Base-by-base conservation (phyloP, 2,888 invertebrate genomes). In the Leucophenga montana region DNA sequence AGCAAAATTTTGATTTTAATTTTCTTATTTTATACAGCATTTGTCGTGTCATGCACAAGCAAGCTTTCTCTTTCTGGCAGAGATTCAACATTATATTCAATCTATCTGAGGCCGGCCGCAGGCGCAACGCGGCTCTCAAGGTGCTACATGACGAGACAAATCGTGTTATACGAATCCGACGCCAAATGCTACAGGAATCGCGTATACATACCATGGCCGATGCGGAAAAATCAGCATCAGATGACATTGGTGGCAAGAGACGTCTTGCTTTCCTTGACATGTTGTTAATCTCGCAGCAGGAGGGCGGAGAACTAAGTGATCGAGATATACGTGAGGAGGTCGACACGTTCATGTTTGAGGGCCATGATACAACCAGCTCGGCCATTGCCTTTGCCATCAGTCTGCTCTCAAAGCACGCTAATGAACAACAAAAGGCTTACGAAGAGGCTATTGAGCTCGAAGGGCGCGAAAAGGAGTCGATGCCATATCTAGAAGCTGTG, bases 281-380 rank as follows among this genome's bases (percentile, higher is more conserved):
- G 82, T 74, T 92, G 61, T 76, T 91, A 16, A 89, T 90, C 44
- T 86, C 89, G 4, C 90, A 90, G 71, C 84, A 87, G 73, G 88
- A 89, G 70, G 89, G 89, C 8, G 83, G 80, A 31, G 82, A 86
- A 5, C 78, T 91, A 22, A 89, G 86, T 1, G 89, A 90, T 73
- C 82, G 87, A 33, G 90, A 91, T 67, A 89, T 92, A 64, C 87
- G 90, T 66, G 90, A 91, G 77, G 90, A 91, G 84, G 90, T 91
- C 11, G 90, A 91, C 74, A 91, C 91, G 0, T 91, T n/a, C n/a
- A n/a, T n/a, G n/a, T n/a, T n/a, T n/a, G n/a, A n/a, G n/a, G n/a
- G n/a, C n/a, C n/a, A n/a, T 92, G 91, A 91, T 69, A 91, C 92
- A 0, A 90, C 91, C 54, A 89, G 90, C 11, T 89, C 90, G 48